These are phyloP conservation scores for Bettongia penicillata DNA, from an alignment of 2,113 vertebrate genomes.

Conservation along the genomic window DNA sequence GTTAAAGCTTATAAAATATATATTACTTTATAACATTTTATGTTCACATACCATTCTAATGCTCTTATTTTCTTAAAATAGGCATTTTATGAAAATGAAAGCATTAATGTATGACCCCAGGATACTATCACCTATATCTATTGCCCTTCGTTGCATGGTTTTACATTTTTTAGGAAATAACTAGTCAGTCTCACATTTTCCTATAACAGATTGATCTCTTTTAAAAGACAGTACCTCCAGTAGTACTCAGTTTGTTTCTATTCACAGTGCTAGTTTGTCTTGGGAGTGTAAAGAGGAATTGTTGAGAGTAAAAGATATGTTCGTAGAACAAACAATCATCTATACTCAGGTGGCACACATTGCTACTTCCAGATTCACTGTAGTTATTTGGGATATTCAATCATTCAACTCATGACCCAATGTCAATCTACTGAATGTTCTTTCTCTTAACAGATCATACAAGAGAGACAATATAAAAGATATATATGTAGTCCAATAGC, in stretches of 20 bases:
- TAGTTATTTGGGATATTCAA: neutral
- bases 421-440: neutral
- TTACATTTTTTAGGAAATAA: neutral
- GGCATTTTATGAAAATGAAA: neutral
- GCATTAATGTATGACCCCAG: neutral
- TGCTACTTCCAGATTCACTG: neutral
- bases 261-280: neutral
- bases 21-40: neutral
- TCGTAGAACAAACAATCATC: neutral
- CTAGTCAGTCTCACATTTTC: neutral
- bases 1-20: neutral
- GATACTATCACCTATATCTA: neutral
- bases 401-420: neutral
- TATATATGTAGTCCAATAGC: neutral
- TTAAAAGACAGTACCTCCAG: neutral
- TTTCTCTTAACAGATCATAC: neutral
- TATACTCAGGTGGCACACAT: neutral
- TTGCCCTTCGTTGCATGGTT: neutral
- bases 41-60: neutral
- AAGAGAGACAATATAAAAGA: neutral
- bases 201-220: neutral
- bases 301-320: neutral
- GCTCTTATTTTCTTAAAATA: neutral
- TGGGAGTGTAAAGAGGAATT: neutral
- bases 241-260: neutral